Percentiles rank a stretch among this genome's conserved stretches.
phyloP scores from a whole-genome alignment of 2,797 vertebrate genomes.

The Molossus alvarezi region DNA sequence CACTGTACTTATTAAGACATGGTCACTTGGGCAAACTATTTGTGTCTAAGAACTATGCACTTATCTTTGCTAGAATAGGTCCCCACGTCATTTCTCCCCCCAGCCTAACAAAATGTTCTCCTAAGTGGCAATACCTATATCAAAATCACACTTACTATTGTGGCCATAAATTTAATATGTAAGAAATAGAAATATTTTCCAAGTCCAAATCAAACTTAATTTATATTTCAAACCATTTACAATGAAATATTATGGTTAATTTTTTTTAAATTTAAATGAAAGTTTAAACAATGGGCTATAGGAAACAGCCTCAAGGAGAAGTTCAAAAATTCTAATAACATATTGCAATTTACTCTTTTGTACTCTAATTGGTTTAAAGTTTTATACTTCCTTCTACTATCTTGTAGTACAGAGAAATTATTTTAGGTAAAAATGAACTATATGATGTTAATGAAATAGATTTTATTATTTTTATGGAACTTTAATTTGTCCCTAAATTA shows the following conservation, averaged over 20 bases:
- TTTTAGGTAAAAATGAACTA: constrained; percentile 63
- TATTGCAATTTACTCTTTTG: neutral
- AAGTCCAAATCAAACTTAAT: neutral
- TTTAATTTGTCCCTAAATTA: constrained; percentile 56
- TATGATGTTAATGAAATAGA: neutral
- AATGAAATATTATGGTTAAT: constrained; percentile 11
- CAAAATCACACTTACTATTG: neutral
- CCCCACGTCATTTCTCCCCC: neutral
- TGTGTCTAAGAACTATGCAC: neutral
- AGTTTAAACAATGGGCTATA: constrained; percentile 19
- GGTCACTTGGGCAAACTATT: neutral
- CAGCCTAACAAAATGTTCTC: neutral
- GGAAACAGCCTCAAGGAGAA: constrained; percentile 30
- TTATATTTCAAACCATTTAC: constrained; percentile 26
- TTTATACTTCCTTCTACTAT: neutral
- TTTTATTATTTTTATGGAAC: constrained; percentile 62
- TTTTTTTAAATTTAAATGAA: neutral
- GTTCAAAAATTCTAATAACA: constrained; percentile 38
- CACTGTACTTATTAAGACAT: constrained; percentile 14
- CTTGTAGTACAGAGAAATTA: constrained; percentile 33
- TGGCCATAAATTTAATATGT: neutral
- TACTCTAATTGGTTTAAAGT: constrained; percentile 36
- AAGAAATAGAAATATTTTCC: neutral
- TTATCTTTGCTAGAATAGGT: neutral
- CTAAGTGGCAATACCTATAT: neutral